Base-by-base conservation (phyloP, 2,888 invertebrate species). In the Podabrus alpinus region DNA sequence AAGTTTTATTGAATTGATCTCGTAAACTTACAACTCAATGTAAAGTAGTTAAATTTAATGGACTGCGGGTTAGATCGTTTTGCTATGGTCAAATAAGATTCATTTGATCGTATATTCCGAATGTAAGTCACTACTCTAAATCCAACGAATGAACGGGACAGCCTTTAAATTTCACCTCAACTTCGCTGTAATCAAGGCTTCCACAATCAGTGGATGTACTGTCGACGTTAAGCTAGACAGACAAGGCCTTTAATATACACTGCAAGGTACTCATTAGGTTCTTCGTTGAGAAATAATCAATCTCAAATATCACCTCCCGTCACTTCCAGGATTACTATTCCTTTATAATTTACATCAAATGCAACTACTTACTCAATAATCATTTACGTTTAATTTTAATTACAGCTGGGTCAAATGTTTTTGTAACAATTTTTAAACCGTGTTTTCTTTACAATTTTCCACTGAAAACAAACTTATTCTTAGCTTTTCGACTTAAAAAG, bases 281-380 rank as follows among this genome's bases (percentile, higher is more conserved):
- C 79, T 80, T 80, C 79, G 78, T 80, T 76, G 68, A 72, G 70
- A 78, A 78, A 80, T 80, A 80, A 80, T 80, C 80, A 80, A 79
- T 80, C 76, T 78, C 66, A 76, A 78, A 79, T 77, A 78, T 78
- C 76, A 59, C 68, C 67, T 68, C 68, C 60, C 25, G 62, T 72
- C 45, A 45, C 45, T 45, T 45, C 45, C 45, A 45, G n/a, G n/a
- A 45, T 45, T 45, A 45, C 45, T 45, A 45, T 45, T 73, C 25
- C 59, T 69, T 68, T 29, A 70, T 66, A 70, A 70, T 74, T 61
- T 70, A 61, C 29, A 73, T 45, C 7, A 45, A 45, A 45, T 45
- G 45, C n/a, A 45, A 45, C 45, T 45, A n/a, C 45, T 45, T 45
- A 45, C n/a, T n/a, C n/a, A 45, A 45, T n/a, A 45, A 45, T n/a